These are phyloP conservation scores for Laticauda laticaudata DNA, from an alignment of 2,113 vertebrate species.

Conservation along the genomic window DNA sequence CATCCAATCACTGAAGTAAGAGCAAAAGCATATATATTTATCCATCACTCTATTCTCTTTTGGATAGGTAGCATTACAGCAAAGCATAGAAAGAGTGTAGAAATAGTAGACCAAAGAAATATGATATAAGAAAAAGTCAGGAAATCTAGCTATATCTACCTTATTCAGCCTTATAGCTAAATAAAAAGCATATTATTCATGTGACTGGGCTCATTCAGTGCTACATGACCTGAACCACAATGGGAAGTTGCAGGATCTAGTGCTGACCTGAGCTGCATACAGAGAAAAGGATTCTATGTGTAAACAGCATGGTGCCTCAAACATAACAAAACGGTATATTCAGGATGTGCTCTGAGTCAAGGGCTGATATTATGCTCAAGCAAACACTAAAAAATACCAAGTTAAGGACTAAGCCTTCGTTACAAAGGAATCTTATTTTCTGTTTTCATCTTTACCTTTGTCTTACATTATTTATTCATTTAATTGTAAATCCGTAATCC, in stretches of 20 bases:
- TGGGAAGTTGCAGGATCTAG: constrained; percentile 65
- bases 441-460: neutral
- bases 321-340: constrained; percentile 48
- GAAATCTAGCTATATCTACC: neutral
- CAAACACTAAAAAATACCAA: constrained; percentile 36
- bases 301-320: constrained; percentile 40
- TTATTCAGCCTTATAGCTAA: constrained; percentile 33
- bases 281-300: constrained; percentile 33
- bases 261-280: constrained; percentile 54
- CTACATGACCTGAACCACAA: constrained; percentile 76
- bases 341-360: constrained; percentile 31
- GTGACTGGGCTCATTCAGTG: constrained; percentile 74
- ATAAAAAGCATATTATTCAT: constrained; percentile 76
- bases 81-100: neutral
- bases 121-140: neutral
- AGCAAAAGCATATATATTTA: neutral
- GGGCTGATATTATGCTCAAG: constrained; percentile 33
- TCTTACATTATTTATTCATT: neutral
- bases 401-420: neutral
- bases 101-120: neutral
- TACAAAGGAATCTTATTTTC: constrained; percentile 26
- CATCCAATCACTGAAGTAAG: constrained; percentile 74
- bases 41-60: neutral
- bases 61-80: neutral
- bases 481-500: neutral